Evolutionary conservation across 2,888 invertebrate species (phyloP), one percentile per base, ranked within the genome.

Genomic region (Melanostoma mellinum): DNA sequence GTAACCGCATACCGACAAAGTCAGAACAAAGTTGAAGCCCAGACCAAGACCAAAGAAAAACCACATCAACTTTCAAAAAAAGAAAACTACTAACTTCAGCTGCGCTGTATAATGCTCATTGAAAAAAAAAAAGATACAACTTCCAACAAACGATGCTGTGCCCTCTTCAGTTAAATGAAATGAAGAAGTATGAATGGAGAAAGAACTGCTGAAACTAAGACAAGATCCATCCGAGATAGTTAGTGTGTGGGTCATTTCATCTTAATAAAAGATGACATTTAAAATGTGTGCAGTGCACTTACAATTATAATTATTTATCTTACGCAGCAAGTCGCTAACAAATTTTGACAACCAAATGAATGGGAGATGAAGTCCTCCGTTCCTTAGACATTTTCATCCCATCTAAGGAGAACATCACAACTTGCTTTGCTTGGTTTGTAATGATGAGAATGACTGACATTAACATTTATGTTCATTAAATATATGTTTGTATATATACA

Each of bases 181-280:
- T 5, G 35, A 75, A 46, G 52, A 44, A 68, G 30, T 6, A 38
- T n/a, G 6, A 10, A 63, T 76, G 77, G 82, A 77, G 69, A 69
- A 73, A 82, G 69, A 67, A 63, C 20, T 73, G 48, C 38, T 53
- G 40, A 58, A 33, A 50, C 58, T 42, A 52, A 6, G 48, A 36
- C 46, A 74, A 36, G 50, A 71, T 69, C 10, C 78, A 78, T 60
- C 20, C 20, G 20, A 20, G 42, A 65, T 52, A 61, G 35, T 61
- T 38, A 50, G 60, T 77, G 81, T 65, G 73, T 78, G 78, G 73
- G 73, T 82, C 82, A 82, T 82, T 82, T 82, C 58, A 60, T 82
- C 78, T 82, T 82, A 82, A 82, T 82, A 74, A 78, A 78, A 63
- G 74, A 58, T 82, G 82, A 82, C 77, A 73, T 69, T 6, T 55